Percentiles rank a stretch among this genome's conserved stretches.
Evolutionary conservation across 1,140 invertebrate genomes (phyloP).

Genomic region (Solenopsis invicta): DNA sequence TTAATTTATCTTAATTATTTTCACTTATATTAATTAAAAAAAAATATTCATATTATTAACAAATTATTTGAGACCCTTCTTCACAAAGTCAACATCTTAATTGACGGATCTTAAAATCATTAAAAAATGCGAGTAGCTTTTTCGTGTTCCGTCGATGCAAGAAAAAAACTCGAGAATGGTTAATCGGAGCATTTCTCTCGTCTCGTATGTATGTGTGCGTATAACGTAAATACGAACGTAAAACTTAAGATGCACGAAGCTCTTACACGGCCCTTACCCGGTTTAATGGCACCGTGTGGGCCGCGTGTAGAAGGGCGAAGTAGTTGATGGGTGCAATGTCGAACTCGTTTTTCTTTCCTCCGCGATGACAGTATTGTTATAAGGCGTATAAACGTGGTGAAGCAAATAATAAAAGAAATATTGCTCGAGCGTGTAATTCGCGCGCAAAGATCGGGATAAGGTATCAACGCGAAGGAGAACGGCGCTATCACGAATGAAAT

Average conservation of each 20-base stretch:
- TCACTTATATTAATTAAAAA: too few species aligned
- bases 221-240: slow-evolving; percentile 15
- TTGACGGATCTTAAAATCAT: neutral
- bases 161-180: neutral
- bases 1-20: neutral
- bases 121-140: neutral
- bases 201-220: neutral
- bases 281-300: neutral
- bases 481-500: slow-evolving; percentile 50
- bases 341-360: neutral
- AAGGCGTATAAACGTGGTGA: slow-evolving; percentile 17
- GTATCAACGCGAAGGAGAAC: slow-evolving; percentile 21
- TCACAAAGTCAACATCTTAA: neutral
- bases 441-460: slow-evolving; percentile 26
- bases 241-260: slow-evolving; percentile 37
- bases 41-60: neutral
- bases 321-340: neutral
- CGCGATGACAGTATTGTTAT: slow-evolving; percentile 18
- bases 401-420: slow-evolving; percentile 59
- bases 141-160: too few species aligned
- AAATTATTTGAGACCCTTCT: neutral
- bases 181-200: slow-evolving; percentile 17
- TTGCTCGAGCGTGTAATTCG: slow-evolving; percentile 9
- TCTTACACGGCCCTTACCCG: neutral
- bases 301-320: neutral